phyloP scores from a whole-genome alignment of 2,888 invertebrate species.

The Onthophagus sagittarius region DNA sequence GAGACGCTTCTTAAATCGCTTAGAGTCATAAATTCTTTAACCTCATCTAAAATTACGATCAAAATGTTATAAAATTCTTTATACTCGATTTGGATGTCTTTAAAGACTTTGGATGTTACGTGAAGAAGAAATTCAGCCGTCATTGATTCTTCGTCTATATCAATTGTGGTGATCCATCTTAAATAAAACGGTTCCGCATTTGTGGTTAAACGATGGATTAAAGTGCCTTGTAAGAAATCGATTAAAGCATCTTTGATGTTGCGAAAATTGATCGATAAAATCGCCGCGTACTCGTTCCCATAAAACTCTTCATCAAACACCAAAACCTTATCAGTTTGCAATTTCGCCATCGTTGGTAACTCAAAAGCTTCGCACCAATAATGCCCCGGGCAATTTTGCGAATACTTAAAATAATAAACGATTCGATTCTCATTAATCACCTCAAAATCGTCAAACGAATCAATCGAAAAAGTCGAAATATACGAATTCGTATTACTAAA shows the following conservation, averaged over 20 bases:
- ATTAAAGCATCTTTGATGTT: not conserved
- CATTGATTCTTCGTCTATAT: constrained; percentile 14
- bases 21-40: constrained; percentile 2
- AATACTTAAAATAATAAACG: constrained; percentile 16
- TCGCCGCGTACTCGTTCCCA: constrained; percentile 21
- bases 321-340: constrained; percentile 13
- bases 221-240: not conserved
- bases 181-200: constrained; percentile 14
- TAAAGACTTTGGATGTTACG: constrained; percentile 15
- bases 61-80: constrained; percentile 7
- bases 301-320: constrained; percentile 21
- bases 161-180: constrained; percentile 17
- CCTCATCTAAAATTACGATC: not conserved
- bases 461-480: not conserved
- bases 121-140: constrained; percentile 21
- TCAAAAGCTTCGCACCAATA: constrained; percentile 23
- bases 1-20: constrained; percentile 17
- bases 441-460: constrained; percentile 8
- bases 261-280: constrained; percentile 14
- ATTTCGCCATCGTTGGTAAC: constrained; percentile 10
- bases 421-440: constrained; percentile 8
- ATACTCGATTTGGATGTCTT: constrained; percentile 12
- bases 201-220: not conserved
- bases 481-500: constrained; percentile 16
- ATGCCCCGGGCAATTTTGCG: constrained; percentile 19